Evolutionary conservation across 2,888 invertebrate genomes (phyloP), one percentile per base, ranked within the genome.

Genomic region (Stenichneumon culpator): DNA sequence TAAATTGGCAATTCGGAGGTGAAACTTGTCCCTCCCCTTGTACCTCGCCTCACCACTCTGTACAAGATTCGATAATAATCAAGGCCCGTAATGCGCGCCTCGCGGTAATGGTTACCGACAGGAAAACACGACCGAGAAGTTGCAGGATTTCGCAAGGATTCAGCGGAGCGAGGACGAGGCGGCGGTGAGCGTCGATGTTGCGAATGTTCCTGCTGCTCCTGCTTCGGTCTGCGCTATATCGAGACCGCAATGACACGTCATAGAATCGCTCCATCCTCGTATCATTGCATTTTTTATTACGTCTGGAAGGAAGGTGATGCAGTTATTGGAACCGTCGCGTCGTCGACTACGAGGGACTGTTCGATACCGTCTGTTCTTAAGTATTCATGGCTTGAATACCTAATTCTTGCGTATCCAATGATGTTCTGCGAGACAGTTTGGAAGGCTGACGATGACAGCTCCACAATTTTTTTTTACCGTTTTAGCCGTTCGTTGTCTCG

Each of bases 1-100:
- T 65, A n/a, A 86, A 84, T 86, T 80, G 70, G 54, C 72, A 74
- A 86, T 84, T 84, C 79, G 74, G 63, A 75, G 68, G 75, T 83
- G 75, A 84, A 82, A 82, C 79, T 82, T 28, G 75, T 79, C 79
- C 73, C 78, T 57, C 44, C 68, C 44, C 32, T 28, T 5, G 28
- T n/a, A 3, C 74, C 3, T 54, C 22, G 39, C 44, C 5, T 44
- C 80, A 11, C 65, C 32, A 47, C 54, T 19, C 25, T 67, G 73
- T 68, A 84, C 79, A 84, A 86, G 82, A 83, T 84, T 60, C 82
- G 82, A 86, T 86, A 84, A 83, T 84, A 82, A 86, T 86, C 82
- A 36, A 60, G 60, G 68, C 78, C 82, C 68, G 72, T 82, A 82
- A 84, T 86, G 72, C 79, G 77, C 19, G 67, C 16, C 68, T 54